Conservation (phyloP, 2,113 vertebrate genomes). For the Arenaria interpres region DNA sequence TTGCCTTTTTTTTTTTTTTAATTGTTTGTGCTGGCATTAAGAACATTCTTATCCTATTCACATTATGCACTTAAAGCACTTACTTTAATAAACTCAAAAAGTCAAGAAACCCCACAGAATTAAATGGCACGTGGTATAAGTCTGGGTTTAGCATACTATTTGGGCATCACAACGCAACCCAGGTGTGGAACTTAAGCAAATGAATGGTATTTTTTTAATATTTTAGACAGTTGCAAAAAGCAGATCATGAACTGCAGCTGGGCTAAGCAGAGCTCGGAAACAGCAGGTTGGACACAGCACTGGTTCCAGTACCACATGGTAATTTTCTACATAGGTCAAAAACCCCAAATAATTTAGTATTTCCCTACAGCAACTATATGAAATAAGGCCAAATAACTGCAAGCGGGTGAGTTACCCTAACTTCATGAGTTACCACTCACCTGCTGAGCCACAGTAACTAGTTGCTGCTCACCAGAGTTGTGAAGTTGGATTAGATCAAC, state of each 20-base stretch:
- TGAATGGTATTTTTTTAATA: not conserved
- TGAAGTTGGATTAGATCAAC: not conserved
- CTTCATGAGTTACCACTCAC: accelerated
- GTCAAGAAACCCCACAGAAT: not conserved
- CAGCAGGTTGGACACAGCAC: not conserved
- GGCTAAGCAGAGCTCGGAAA: not conserved
- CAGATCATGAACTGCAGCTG: not conserved
- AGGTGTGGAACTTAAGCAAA: not conserved
- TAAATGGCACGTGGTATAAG: not conserved
- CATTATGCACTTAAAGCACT: not conserved
- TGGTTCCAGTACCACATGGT: not conserved
- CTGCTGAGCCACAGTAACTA: not conserved
- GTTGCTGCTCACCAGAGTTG: not conserved
- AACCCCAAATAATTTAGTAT: not conserved
- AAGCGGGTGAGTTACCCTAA: not conserved
- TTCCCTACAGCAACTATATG: accelerated
- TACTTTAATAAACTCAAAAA: not conserved
- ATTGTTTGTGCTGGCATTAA: not conserved
- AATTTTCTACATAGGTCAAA: not conserved
- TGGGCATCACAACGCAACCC: not conserved
- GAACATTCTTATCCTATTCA: not conserved
- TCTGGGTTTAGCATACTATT: not conserved
- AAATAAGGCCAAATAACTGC: not conserved
- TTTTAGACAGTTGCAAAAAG: not conserved
- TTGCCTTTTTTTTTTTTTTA: not conserved